These are phyloP conservation scores for Drosophila ochracea DNA, from an alignment of 2,888 invertebrate species.

Conservation along the genomic window DNA sequence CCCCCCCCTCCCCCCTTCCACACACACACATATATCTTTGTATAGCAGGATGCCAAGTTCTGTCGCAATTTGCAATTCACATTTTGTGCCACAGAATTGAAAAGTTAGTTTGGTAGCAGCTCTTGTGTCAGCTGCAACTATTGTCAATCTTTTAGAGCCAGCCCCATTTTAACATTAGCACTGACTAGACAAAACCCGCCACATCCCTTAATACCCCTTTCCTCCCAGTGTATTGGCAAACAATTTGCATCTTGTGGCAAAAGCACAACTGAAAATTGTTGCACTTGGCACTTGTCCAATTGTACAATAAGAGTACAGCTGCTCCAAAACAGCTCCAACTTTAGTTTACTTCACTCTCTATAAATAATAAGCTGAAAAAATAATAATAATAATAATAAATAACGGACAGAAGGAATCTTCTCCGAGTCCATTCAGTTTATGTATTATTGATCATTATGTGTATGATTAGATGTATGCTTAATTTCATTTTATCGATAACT, in stretches of 20 bases:
- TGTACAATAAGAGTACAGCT: slow-evolving; percentile 4
- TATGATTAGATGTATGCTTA: background rate
- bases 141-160: slow-evolving; percentile 42
- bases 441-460: background rate
- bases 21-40: background rate
- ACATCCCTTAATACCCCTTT: too few relatives aligned
- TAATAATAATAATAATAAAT: background rate
- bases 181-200: background rate
- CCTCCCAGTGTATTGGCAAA: slow-evolving; percentile 3
- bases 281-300: slow-evolving; percentile 39
- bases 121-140: slow-evolving; percentile 29
- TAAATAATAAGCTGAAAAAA: background rate
- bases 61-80: slow-evolving; percentile 11
- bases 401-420: background rate
- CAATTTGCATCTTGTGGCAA: slow-evolving; percentile 26
- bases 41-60: background rate
- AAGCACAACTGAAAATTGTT: slow-evolving; percentile 9
- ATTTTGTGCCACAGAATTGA: slow-evolving; percentile 11
- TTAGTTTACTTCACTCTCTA: background rate
- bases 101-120: slow-evolving; percentile 9
- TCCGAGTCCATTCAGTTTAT: background rate
- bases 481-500: background rate
- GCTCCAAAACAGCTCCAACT: slow-evolving; percentile 13
- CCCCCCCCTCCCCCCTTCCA: background rate
- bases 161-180: slow-evolving; percentile 39